Evolutionary conservation across 2,888 invertebrate species (phyloP).

Genomic region (Eilema sororculum): DNA sequence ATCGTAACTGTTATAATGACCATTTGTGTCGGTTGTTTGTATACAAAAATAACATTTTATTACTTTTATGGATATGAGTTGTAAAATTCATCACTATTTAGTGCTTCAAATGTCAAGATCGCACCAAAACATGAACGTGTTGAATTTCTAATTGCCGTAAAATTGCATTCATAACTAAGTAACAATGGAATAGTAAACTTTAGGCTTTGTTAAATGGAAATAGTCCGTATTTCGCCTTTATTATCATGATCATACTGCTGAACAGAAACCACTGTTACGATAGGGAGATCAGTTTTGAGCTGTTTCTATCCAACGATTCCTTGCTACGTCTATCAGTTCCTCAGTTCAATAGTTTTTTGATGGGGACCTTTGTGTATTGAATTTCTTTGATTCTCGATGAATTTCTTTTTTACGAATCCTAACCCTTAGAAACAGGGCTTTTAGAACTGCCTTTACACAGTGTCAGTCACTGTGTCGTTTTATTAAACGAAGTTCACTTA

Average conservation of each 20-base stretch:
- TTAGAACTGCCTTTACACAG: too few species aligned
- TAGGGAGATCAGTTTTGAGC: background rate
- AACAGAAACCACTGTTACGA: background rate
- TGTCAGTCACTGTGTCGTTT: too few species aligned
- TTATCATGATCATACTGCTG: background rate
- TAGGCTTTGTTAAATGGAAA: background rate
- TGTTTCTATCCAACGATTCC: background rate
- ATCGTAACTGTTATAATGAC: conserved; percentile 13
- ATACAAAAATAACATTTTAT: conserved; percentile 20
- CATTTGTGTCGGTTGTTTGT: conserved; percentile 21
- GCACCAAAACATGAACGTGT: conserved; percentile 23
- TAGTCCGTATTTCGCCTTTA: background rate
- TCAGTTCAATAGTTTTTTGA: background rate
- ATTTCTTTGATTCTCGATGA: too few species aligned
- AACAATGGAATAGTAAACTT: background rate
- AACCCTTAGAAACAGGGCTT: too few species aligned
- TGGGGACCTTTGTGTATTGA: too few species aligned
- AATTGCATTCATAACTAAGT: conserved; percentile 13
- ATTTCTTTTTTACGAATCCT: too few species aligned
- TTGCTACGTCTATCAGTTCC: background rate
- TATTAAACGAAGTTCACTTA: too few species aligned
- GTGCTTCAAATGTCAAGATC: conserved; percentile 37
- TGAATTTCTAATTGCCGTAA: conserved; percentile 19
- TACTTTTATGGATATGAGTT: conserved; percentile 21
- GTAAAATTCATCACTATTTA: conserved; percentile 12